Conservation (phyloP, 2,888 invertebrate genomes). For the Cosmorhoe ocellata region DNA sequence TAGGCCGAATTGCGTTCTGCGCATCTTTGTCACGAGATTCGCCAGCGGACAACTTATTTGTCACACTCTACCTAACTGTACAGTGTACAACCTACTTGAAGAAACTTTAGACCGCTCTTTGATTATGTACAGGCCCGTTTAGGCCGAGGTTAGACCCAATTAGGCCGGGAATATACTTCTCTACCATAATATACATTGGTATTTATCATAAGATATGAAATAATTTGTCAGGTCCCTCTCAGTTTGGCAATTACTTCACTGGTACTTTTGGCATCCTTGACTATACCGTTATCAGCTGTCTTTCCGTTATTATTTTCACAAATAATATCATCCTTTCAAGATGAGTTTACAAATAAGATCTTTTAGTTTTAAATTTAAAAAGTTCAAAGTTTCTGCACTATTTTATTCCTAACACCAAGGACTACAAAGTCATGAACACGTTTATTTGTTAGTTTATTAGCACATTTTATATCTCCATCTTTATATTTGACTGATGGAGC, state of each 20-base stretch:
- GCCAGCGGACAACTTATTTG: too few species aligned
- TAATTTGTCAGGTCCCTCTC: conserved; percentile 70
- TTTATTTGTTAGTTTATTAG: conserved; percentile 34
- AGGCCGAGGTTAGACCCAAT: too few species aligned
- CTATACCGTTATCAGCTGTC: not conserved
- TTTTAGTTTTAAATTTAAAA: not conserved
- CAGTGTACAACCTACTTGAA: conserved; percentile 50
- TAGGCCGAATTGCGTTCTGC: too few species aligned
- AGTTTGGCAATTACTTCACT: conserved; percentile 66
- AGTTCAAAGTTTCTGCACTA: not conserved
- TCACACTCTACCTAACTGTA: conserved; percentile 52
- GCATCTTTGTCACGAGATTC: too few species aligned
- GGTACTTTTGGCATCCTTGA: conserved; percentile 59
- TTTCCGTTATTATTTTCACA: not conserved
- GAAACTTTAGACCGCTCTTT: conserved; percentile 59
- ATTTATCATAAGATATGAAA: conserved; percentile 74
- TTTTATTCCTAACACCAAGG: conserved; percentile 31
- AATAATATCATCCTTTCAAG: not conserved
- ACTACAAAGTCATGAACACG: conserved; percentile 44
- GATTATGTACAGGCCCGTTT: not conserved
- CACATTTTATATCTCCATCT: conserved; percentile 13
- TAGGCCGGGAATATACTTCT: too few species aligned
- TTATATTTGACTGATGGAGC: conserved; percentile 75
- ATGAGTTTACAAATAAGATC: not conserved
- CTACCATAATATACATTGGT: not conserved